Evolutionary conservation across 2,888 invertebrate genomes (phyloP).

Genomic region (Petrolisthes manimaculis): DNA sequence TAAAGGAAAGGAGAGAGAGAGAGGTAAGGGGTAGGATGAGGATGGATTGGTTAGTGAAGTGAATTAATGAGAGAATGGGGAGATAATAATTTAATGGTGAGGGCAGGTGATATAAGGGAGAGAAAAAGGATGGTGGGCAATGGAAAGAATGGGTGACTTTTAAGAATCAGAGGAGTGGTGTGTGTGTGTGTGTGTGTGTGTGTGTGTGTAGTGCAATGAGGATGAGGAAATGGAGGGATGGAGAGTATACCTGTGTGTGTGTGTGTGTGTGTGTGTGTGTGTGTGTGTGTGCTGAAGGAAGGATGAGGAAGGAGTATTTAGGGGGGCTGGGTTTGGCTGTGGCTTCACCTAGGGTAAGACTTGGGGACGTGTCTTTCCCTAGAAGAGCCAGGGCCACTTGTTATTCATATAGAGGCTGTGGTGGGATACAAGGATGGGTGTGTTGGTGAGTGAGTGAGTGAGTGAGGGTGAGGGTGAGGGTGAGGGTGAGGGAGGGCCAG

Average conservation of each 20-base stretch:
- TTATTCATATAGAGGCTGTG: constrained; percentile 2
- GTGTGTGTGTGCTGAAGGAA: neutral
- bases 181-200: too few species aligned
- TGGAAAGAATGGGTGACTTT: neutral
- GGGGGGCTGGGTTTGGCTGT: constrained; percentile 8
- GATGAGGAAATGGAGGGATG: neutral
- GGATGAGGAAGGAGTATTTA: neutral
- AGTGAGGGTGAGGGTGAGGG: neutral
- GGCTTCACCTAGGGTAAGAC: constrained; percentile 32
- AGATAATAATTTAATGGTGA: neutral
- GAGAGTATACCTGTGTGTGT: neutral
- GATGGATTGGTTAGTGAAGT: neutral
- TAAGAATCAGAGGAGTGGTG: neutral
- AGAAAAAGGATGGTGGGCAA: neutral
- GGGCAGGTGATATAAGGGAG: neutral
- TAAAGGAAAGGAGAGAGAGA: neutral
- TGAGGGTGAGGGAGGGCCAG: neutral
- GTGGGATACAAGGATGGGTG: neutral
- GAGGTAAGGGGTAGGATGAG: neutral
- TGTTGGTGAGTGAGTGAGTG: neutral
- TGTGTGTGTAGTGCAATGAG: neutral
- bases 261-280: neutral
- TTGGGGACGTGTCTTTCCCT: constrained; percentile 51
- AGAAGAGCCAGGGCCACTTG: constrained; percentile 22
- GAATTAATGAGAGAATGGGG: too few species aligned